These are phyloP conservation scores for Epinephelus malabaricus DNA, from an alignment of 2,797 vertebrate species.

Conservation along the genomic window DNA sequence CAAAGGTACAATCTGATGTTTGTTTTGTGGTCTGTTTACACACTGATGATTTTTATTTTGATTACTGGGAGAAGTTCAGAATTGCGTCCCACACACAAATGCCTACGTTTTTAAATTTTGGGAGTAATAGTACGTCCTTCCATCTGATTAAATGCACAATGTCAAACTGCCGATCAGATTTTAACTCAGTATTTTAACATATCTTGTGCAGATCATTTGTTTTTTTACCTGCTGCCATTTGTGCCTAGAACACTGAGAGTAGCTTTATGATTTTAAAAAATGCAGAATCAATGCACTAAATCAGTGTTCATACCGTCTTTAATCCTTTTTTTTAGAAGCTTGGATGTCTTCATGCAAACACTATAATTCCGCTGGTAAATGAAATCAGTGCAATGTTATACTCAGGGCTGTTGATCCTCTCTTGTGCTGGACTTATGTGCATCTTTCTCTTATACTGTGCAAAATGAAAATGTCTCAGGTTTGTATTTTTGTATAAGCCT, in stretches of 20 bases:
- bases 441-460: constrained; percentile 15
- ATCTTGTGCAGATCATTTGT: constrained; percentile 10
- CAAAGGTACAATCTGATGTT: neutral
- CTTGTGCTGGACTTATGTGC: constrained; percentile 16
- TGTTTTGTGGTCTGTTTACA: neutral
- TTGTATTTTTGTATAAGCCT: constrained; percentile 34
- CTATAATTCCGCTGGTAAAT: constrained; percentile 10
- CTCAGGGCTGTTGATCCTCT: constrained; percentile 57
- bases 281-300: constrained; percentile 24
- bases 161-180: constrained; percentile 23
- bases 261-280: constrained; percentile 31
- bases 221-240: constrained; percentile 20
- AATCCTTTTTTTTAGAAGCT: neutral
- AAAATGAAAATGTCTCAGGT: constrained; percentile 28
- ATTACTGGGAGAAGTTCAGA: neutral
- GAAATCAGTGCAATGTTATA: constrained; percentile 32
- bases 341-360: constrained; percentile 31
- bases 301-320: neutral
- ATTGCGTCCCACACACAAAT: neutral
- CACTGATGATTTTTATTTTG: neutral
- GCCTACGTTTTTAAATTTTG: neutral
- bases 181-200: neutral
- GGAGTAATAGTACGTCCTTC: neutral
- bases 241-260: constrained; percentile 43
- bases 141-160: neutral